Conservation (phyloP, 2,113 vertebrate genomes). For the Cyprinus carpio region DNA sequence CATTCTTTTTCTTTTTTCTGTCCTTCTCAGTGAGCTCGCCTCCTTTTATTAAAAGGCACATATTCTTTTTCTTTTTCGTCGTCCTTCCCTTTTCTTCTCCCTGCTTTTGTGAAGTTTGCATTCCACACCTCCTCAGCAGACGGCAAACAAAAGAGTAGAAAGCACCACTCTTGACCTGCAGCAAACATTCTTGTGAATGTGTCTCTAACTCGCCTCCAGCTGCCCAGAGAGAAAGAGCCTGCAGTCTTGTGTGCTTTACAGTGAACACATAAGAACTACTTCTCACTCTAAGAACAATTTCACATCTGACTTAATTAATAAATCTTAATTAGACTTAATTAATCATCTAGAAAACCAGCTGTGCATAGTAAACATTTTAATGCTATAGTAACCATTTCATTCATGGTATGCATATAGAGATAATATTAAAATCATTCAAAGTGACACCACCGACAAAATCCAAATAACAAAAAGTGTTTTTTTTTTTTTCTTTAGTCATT, state of each 20-base stretch:
- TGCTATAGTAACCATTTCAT: too few species aligned
- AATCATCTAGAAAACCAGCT: background rate
- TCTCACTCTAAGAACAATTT: conserved; percentile 38
- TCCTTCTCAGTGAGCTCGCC: conserved; percentile 35
- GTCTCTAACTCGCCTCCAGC: conserved; percentile 27
- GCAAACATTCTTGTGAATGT: conserved; percentile 73
- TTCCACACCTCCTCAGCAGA: conserved; percentile 78
- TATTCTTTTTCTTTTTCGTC: background rate
- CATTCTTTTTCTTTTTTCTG: background rate
- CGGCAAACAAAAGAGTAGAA: conserved; percentile 74
- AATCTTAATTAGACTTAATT: too few species aligned
- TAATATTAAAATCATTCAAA: too few species aligned
- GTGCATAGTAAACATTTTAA: too few species aligned
- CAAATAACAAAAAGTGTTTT: too few species aligned
- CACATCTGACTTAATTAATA: background rate
- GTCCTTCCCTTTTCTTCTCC: conserved; percentile 46
- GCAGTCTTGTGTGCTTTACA: conserved; percentile 1
- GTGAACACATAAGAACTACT: conserved; percentile 22
- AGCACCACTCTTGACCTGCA: conserved; percentile 68
- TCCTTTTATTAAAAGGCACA: conserved; percentile 22
- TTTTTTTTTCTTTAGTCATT: too few species aligned
- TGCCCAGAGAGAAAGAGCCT: conserved; percentile 36
- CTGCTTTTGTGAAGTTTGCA: conserved; percentile 74
- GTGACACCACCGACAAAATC: too few species aligned
- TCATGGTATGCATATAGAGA: too few species aligned